A percentile compares a stretch with the other conserved stretches of the same genome.
Evolutionary conservation across 2,797 vertebrate species (phyloP).

Genomic region (Diplodus puntazzo): DNA sequence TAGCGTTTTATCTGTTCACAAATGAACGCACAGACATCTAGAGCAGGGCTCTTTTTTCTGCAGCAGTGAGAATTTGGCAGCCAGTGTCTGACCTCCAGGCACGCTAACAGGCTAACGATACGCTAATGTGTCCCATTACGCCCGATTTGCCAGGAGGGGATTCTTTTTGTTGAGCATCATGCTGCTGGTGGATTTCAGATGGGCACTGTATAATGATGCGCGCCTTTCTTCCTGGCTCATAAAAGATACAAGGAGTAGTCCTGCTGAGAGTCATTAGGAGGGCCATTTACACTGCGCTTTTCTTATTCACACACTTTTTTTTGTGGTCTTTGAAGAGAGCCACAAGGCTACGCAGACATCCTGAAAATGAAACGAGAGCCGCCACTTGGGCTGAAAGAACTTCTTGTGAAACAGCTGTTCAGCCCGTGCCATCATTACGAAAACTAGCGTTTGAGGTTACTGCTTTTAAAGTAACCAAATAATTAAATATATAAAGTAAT

Average conservation of each 20-base stretch:
- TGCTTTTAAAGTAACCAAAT: slow-evolving; percentile 60
- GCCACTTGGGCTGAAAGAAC: slow-evolving; percentile 57
- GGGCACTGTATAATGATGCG: slow-evolving; percentile 83
- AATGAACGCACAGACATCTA: slow-evolving; percentile 72
- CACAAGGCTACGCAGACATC: slow-evolving; percentile 69
- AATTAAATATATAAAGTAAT: slow-evolving; percentile 38
- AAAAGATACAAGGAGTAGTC: slow-evolving; percentile 83
- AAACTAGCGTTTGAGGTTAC: slow-evolving; percentile 44
- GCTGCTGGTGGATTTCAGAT: slow-evolving; percentile 82
- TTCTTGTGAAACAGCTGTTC: slow-evolving; percentile 64
- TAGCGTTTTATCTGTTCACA: slow-evolving; percentile 65
- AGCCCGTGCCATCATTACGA: slow-evolving; percentile 36
- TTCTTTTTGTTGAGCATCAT: slow-evolving; percentile 85
- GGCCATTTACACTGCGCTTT: slow-evolving; percentile 82
- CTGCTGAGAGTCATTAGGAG: slow-evolving; percentile 88
- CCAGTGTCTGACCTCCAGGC: slow-evolving; percentile 82
- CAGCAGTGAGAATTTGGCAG: slow-evolving; percentile 78
- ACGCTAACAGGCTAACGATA: slow-evolving; percentile 85
- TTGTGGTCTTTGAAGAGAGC: slow-evolving; percentile 78
- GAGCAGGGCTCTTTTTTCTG: slow-evolving; percentile 61
- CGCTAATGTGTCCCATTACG: slow-evolving; percentile 89
- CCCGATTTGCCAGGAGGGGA: slow-evolving; percentile 84
- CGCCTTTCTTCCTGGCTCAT: slow-evolving; percentile 84
- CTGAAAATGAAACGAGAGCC: slow-evolving; percentile 69
- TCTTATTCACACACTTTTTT: slow-evolving; percentile 77